Base-by-base conservation (phyloP, 2,888 invertebrate genomes). In the Corbicula japonica region DNA sequence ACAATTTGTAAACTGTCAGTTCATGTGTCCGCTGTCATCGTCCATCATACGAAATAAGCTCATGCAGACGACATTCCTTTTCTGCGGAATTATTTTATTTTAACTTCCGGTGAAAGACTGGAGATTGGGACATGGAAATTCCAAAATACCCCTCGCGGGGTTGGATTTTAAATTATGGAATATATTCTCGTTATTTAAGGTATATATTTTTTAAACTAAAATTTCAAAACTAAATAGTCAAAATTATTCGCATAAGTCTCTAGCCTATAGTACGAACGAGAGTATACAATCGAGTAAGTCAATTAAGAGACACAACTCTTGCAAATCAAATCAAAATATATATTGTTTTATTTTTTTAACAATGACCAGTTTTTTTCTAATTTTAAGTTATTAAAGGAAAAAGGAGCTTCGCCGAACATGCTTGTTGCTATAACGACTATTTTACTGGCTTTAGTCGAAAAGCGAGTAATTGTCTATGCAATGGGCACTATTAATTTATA, bases 131-230 rank as follows among this genome's bases (percentile, higher is more conserved):
- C 18, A 66, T 66, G 66, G 66, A 41, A 38, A 35, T 66, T 21
- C 52, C 1, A 23, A 38, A 4, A 21, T 41, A 48, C 69, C 69
- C 69, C 18, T 60, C 46, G 26, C 15, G 69, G 69, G 69, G 60
- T 21, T 12, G 34, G n/a, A 35, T n/a, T 48, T 60, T 35, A 34
- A 60, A 46, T 18, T 34, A 60, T 60, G 69, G 69, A 70, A 35
- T 60, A 48, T 50, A 70, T 48, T 35, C 50, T n/a, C 32, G 60
- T 35, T 38, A 48, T 41, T 58, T 70, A 70, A 70, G 69, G 69
- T 70, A 70, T 1, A 48, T 48, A 48, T n/a, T 34, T 15, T 21
- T 34, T 15, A 4, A 48, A 21, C 26, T 10, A 5, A 18, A 44
- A n/a, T 12, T 41, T 41, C 15, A 41, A 8, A 12, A 12, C 41